These are phyloP conservation scores for Hydrochoerus hydrochaeris DNA, from an alignment of 2,113 vertebrate species.

Conservation along the genomic window DNA sequence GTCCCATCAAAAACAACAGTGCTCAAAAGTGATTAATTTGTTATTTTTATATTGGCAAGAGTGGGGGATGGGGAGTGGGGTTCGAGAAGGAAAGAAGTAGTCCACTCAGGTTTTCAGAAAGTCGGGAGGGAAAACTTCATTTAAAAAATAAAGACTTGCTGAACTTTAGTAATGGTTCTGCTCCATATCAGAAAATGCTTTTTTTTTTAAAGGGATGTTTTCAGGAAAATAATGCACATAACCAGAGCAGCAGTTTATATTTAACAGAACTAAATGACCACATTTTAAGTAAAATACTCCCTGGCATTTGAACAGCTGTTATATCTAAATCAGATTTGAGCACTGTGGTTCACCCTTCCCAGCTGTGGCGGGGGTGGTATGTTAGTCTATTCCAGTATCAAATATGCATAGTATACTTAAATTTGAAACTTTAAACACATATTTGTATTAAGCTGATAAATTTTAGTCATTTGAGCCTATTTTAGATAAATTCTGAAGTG, in stretches of 20 bases:
- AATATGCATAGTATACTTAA: slow-evolving; percentile 81
- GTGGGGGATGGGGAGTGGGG: neutral
- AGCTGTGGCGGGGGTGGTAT: slow-evolving; percentile 80
- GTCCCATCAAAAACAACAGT: neutral
- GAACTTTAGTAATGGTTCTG: slow-evolving; percentile 42
- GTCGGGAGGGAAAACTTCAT: slow-evolving; percentile 6
- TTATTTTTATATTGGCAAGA: neutral
- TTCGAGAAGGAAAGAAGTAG: neutral
- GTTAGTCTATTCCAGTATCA: slow-evolving; percentile 75
- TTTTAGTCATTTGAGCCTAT: slow-evolving; percentile 75
- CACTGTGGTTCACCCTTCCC: slow-evolving; percentile 76
- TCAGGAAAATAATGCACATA: slow-evolving; percentile 50
- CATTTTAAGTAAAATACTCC: slow-evolving; percentile 76
- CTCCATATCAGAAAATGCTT: slow-evolving; percentile 3
- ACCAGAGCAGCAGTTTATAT: slow-evolving; percentile 71
- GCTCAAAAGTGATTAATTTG: neutral
- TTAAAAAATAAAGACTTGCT: neutral
- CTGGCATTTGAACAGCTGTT: slow-evolving; percentile 82
- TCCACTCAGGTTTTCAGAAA: slow-evolving; percentile 39
- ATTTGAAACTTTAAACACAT: slow-evolving; percentile 82
- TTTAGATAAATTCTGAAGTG: slow-evolving; percentile 70
- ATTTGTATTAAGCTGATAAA: slow-evolving; percentile 78
- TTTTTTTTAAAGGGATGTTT: slow-evolving; percentile 35
- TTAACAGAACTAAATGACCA: slow-evolving; percentile 77
- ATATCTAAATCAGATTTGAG: slow-evolving; percentile 74